Percentiles rank a stretch among this genome's conserved stretches.
Evolutionary conservation across 2,113 vertebrate genomes (phyloP).

Genomic region (Pelecanoides urinatrix): DNA sequence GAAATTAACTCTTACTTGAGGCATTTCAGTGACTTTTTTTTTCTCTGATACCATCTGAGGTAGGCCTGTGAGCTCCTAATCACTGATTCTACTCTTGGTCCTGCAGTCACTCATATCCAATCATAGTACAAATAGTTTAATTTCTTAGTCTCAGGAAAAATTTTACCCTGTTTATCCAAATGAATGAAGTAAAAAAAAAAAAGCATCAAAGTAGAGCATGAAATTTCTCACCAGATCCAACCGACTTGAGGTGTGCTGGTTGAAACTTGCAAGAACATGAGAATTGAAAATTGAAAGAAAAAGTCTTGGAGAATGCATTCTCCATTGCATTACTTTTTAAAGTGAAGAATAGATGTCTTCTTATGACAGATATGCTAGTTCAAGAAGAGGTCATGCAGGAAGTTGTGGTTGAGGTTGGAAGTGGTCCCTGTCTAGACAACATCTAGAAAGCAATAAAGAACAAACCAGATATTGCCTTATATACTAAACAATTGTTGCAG

Average conservation of each 20-base stretch:
- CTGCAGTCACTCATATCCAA: background rate
- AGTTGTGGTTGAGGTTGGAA: too few relatives aligned
- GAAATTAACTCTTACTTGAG: background rate
- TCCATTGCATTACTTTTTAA: background rate
- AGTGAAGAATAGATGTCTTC: background rate
- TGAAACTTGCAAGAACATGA: background rate
- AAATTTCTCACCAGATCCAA: background rate
- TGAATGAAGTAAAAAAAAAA: background rate
- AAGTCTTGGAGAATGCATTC: background rate
- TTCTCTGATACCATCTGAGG: background rate
- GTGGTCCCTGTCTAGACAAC: background rate
- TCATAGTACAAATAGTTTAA: background rate
- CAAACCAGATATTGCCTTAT: background rate
- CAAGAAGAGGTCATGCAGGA: background rate
- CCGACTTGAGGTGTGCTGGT: background rate
- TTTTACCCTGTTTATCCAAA: background rate
- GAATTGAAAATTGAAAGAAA: background rate
- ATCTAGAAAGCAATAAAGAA: background rate
- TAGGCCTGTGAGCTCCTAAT: background rate
- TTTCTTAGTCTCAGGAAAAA: background rate
- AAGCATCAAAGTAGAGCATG: background rate
- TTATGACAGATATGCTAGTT: background rate
- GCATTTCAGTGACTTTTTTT: background rate
- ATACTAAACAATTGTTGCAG: background rate
- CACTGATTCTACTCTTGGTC: background rate